Percentiles rank a stretch among this genome's conserved stretches.
Evolutionary conservation across 2,888 invertebrate genomes (phyloP).

Genomic region (Stictocephala bisonia): DNA sequence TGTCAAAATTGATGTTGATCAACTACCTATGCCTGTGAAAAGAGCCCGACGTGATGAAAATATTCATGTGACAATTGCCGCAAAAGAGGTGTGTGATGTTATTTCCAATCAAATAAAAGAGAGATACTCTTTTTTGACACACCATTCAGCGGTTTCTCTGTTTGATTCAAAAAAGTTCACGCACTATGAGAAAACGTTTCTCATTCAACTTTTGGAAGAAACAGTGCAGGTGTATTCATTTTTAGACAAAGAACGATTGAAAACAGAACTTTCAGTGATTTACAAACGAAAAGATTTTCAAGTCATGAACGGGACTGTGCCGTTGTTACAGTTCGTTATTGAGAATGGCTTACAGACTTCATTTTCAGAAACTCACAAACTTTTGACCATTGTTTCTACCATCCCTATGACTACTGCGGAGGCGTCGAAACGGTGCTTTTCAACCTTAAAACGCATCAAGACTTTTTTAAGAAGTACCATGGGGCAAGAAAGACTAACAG

Average conservation of each 20-base stretch:
- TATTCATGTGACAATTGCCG: not conserved
- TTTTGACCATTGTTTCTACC: conserved; percentile 54
- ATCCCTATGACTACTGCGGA: conserved; percentile 53
- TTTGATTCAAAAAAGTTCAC: too few relatives aligned
- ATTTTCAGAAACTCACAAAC: conserved; percentile 57
- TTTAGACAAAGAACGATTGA: not conserved
- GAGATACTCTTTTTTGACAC: not conserved
- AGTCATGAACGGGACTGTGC: not conserved
- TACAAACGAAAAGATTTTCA: conserved; percentile 9
- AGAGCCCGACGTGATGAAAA: not conserved
- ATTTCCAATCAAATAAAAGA: not conserved
- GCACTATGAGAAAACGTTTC: too few relatives aligned
- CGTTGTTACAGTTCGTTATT: not conserved
- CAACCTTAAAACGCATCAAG: conserved; percentile 58
- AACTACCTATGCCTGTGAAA: not conserved
- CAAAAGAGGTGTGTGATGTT: not conserved
- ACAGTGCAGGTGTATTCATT: not conserved
- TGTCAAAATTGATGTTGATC: not conserved
- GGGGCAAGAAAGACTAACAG: conserved; percentile 56
- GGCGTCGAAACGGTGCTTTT: conserved; percentile 57
- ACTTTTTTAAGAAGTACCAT: conserved; percentile 58
- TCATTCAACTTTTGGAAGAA: too few relatives aligned
- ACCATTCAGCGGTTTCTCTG: not conserved
- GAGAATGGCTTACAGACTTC: conserved; percentile 50
- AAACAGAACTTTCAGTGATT: conserved; percentile 7